phyloP scores from a whole-genome alignment of 2,797 vertebrate species.

The Lepilemur septentrionalis region DNA sequence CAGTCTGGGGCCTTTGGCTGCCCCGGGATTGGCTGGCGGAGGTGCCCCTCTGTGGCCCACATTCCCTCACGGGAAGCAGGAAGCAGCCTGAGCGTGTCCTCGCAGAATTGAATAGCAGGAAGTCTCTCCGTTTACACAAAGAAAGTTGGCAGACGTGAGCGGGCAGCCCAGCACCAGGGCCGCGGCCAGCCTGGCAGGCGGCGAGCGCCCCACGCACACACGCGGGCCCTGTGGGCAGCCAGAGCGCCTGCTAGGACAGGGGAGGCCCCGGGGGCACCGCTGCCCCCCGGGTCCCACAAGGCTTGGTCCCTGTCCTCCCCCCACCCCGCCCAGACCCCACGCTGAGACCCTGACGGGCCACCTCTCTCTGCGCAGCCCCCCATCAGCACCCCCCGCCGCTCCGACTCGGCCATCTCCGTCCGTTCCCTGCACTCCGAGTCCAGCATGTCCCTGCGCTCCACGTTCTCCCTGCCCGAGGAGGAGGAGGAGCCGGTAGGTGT shows the following conservation, averaged over 20 bases:
- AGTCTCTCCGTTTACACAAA: constrained; percentile 87
- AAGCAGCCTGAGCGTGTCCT: constrained; percentile 83
- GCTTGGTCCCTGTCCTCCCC: background rate
- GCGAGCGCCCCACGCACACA: background rate
- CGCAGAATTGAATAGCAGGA: constrained; percentile 90
- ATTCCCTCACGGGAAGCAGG: constrained; percentile 82
- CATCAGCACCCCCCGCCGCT: constrained; percentile 93
- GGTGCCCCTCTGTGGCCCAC: constrained; percentile 25
- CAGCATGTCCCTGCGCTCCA: constrained; percentile 98
- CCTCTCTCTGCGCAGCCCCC: constrained; percentile 86
- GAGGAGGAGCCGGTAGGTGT: constrained; percentile 96
- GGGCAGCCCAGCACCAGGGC: constrained; percentile 76
- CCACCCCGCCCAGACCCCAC: background rate
- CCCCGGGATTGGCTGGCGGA: constrained; percentile 73
- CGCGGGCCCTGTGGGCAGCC: background rate
- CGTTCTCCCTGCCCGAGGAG: constrained; percentile 98
- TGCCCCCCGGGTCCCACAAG: background rate
- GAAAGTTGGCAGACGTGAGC: constrained; percentile 84
- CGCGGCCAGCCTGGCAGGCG: constrained; percentile 29
- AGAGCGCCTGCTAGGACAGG: rapidly evolving
- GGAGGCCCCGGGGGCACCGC: background rate
- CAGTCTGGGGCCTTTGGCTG: rapidly evolving
- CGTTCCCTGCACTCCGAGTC: constrained; percentile 98
- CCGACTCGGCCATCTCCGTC: constrained; percentile 97
- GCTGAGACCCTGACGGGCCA: background rate